Evolutionary conservation across 1,140 invertebrate species (phyloP), one percentile per base, ranked within the genome.

Genomic region (Liolophura sinensis): DNA sequence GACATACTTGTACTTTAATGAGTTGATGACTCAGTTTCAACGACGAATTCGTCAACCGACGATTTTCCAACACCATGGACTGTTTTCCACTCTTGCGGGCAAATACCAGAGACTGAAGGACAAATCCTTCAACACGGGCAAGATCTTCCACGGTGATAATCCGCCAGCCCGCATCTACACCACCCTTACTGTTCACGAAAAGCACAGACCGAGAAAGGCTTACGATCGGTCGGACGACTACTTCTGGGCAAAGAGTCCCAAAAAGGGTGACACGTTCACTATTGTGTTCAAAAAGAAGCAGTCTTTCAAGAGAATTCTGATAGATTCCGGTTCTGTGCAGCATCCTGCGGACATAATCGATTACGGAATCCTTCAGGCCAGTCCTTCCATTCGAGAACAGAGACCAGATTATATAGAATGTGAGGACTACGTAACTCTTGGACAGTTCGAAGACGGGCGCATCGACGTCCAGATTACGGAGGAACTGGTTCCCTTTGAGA

Each of bases 71-170:
- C 83, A 85, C 60, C 64, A 77, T 31, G 83, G 83, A 14, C 64
- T 77, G 15, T 75, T 79, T 55, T 85, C 83, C 12, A 78, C 78
- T 22, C 70, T 79, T 0, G 93, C 92, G 82, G 96, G 96, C 67
- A 98, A 98, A 88, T 92, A 97, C 57, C 96, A 98, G 79, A 96
- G 94, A 83, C 85, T 98, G 0, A 95, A 96, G 88, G 94, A 78
- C 54, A 67, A 65, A 18, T 75, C 54, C 66, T 76, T 76, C 60
- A 55, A 71, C 31, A 67, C 67, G n/a, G 50, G 46, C 16, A 78
- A 78, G 50, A 40, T 60, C 46, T 71, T 60, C n/a, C 71, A 74
- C n/a, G 76, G 74, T 0, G 73, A 78, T 59, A 78, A 78, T 54
- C 76, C 76, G 4, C 66, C 68, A 12, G 74, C 72, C 1, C 68